Base-by-base conservation (phyloP, 2,888 invertebrate species). In the Clanis bilineata region DNA sequence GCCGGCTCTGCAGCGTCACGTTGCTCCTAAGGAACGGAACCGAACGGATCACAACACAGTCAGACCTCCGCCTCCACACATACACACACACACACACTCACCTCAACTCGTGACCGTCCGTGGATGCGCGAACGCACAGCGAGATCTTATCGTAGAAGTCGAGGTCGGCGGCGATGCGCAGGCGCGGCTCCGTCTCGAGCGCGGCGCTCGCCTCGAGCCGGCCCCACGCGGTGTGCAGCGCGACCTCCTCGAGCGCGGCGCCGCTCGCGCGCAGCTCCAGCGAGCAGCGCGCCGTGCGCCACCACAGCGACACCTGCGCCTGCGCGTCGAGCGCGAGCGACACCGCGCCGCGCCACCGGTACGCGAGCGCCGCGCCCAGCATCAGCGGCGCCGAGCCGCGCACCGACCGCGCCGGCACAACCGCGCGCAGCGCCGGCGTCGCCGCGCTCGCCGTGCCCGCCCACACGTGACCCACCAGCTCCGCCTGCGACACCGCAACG, bases 401-500 rank as follows among this genome's bases (percentile, higher is more conserved):
- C 60, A 57, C 44, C 64, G 56, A 66, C 67, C 43, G 70, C 75
- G 59, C 68, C 72, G 59, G 62, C 45, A 60, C 25, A 45, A 72
- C 63, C 44, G 75, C 85, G 70, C 88, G 88, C 78, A 83, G 69
- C 73, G 71, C 86, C 32, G 76, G 64, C 66, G 83, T 80, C 43
- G 85, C 76, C 71, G 65, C 58, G 72, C 81, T 77, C 72, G 78
- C 89, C 60, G 85, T 66, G 75, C 88, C 89, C 55, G 85, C 77
- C 89, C 89, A 89, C 76, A 89, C 79, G 78, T 81, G 86, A 3
- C 74, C 83, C 69, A 88, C 76, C 72, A 88, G 76, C 82, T 85
- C 85, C 47, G 79, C 85, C 79, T 83, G 78, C 54, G 45, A 32
- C 9, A 58, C 21, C 9, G 0, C 7, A 32, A 39, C 25, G 25